Evolutionary conservation across 1,140 invertebrate genomes (phyloP).

Genomic region (Bombus waltoni): DNA sequence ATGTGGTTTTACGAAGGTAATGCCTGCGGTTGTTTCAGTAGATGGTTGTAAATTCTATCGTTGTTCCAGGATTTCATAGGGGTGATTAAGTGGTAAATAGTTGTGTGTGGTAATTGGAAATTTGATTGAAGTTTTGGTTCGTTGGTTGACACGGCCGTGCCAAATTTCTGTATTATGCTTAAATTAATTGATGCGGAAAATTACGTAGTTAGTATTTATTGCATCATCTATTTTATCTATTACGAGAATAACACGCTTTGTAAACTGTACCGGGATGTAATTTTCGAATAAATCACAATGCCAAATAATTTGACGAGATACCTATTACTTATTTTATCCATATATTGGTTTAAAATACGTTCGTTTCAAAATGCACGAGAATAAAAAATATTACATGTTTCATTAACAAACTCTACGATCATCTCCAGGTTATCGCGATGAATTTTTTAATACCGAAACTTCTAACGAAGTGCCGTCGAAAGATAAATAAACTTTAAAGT

Average conservation of each 20-base stretch:
- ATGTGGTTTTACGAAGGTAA: conserved; percentile 1
- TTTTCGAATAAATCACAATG: neutral
- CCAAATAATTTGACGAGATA: neutral
- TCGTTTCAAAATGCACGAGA: neutral
- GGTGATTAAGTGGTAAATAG: neutral
- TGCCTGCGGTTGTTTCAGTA: neutral
- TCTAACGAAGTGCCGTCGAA: neutral
- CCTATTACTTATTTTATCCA: too few relatives aligned
- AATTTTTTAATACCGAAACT: neutral
- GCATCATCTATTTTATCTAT: neutral
- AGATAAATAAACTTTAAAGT: neutral
- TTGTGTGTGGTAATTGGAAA: neutral
- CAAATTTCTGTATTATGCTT: too few relatives aligned
- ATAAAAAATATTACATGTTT: neutral
- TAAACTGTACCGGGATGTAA: neutral
- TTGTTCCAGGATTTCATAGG: neutral
- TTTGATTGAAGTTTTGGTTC: neutral
- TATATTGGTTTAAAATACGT: too few relatives aligned
- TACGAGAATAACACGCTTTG: neutral
- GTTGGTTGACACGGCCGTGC: neutral
- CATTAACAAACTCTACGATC: neutral
- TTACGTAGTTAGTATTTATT: neutral
- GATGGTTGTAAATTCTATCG: neutral
- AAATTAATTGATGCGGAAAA: neutral
- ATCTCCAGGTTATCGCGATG: too few relatives aligned